These are phyloP conservation scores for Calyptommatus sinebrachiatus DNA, from an alignment of 2,113 vertebrate species.

Conservation along the genomic window DNA sequence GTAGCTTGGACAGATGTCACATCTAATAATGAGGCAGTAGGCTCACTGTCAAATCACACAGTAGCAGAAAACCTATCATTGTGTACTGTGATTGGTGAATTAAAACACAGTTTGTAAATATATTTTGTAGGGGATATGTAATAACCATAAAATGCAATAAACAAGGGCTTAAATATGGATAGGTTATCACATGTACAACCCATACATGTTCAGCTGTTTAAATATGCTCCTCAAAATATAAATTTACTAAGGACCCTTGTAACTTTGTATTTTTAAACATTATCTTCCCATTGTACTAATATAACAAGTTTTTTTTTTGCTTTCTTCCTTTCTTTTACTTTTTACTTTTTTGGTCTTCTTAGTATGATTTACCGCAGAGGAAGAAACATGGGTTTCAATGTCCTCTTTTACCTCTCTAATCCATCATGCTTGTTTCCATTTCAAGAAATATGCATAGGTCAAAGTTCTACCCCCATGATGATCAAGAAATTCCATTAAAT, in stretches of 20 bases:
- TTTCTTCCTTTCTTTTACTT: not conserved
- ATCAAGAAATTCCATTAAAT: not conserved
- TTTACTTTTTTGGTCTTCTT: too few relatives aligned
- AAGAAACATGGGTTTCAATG: not conserved
- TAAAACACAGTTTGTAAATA: too few relatives aligned
- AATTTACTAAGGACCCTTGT: not conserved
- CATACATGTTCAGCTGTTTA: not conserved
- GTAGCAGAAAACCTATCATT: too few relatives aligned
- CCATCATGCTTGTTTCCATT: not conserved
- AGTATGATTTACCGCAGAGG: not conserved
- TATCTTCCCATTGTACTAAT: not conserved
- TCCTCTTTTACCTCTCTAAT: not conserved
- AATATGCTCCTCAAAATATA: not conserved
- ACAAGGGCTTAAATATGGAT: not conserved
- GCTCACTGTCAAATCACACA: too few relatives aligned
- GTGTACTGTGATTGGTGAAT: too few relatives aligned
- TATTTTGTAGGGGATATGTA: constrained; percentile 13
- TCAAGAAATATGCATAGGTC: not conserved
- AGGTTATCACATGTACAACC: not conserved
- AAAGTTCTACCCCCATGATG: not conserved
- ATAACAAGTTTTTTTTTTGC: not conserved
- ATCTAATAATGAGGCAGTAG: too few relatives aligned
- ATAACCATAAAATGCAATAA: too few relatives aligned
- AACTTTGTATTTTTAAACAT: not conserved
- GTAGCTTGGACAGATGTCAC: too few relatives aligned